Evolutionary conservation across 2,113 vertebrate genomes (phyloP).

Genomic region (Zosterops hypoxanthus): DNA sequence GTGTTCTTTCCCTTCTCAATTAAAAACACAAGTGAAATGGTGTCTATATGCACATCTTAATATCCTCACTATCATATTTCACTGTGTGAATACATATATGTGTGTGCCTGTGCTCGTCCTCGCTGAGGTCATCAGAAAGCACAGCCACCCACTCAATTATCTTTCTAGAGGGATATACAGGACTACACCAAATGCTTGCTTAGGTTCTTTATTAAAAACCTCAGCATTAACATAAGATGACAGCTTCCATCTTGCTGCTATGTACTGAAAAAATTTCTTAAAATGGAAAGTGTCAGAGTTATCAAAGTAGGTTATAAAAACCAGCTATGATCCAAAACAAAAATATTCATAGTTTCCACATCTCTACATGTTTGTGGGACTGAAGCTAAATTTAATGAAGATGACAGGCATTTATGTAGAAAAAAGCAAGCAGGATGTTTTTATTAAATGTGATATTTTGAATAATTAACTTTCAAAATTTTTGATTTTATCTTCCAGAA

Average conservation of each 20-base stretch:
- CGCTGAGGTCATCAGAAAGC: not conserved
- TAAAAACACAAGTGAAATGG: not conserved
- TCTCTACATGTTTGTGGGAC: not conserved
- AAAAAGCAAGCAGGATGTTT: not conserved
- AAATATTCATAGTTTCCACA: not conserved
- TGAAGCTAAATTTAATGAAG: not conserved
- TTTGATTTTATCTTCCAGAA: not conserved
- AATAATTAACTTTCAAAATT: not conserved
- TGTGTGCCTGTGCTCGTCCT: not conserved
- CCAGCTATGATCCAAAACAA: not conserved
- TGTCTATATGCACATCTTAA: not conserved
- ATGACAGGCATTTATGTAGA: not conserved
- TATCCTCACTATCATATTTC: not conserved
- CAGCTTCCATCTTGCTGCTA: not conserved
- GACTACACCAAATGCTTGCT: not conserved
- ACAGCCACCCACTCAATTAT: no score
- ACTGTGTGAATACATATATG: fast-evolving
- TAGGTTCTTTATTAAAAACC: not conserved
- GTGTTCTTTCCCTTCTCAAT: not conserved
- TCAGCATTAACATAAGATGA: not conserved
- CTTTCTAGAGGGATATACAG: not conserved
- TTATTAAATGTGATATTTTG: not conserved
- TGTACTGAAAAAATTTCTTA: not conserved
- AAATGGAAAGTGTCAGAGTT: not conserved
- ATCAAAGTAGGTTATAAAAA: not conserved